A percentile compares a stretch with the other conserved stretches of the same genome.
Evolutionary conservation across 2,113 vertebrate species (phyloP).

Genomic region (Chaetodon trifascialis): DNA sequence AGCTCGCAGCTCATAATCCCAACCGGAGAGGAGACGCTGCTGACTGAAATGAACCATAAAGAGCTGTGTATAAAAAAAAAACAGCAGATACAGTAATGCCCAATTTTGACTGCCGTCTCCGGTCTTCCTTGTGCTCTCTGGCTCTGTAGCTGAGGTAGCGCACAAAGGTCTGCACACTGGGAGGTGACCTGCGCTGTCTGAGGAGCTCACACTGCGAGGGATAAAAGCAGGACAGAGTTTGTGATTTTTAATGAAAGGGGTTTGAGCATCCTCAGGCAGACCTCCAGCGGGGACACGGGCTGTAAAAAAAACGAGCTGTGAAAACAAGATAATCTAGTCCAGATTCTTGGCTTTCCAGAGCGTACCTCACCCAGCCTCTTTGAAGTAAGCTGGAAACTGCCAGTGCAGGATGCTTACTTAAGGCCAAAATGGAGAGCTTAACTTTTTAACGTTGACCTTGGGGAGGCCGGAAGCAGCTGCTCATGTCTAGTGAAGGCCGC

Average conservation of each 20-base stretch:
- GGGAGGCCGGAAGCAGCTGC: neutral
- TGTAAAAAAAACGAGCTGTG: slow-evolving; percentile 14
- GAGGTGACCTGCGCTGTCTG: neutral
- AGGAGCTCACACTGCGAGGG: slow-evolving; percentile 17
- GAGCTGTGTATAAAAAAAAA: neutral
- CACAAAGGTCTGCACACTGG: neutral
- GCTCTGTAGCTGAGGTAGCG: neutral
- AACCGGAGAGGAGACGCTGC: slow-evolving; percentile 5
- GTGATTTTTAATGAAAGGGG: slow-evolving; percentile 52
- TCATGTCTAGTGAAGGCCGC: neutral
- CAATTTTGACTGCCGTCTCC: neutral
- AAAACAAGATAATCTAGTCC: slow-evolving; percentile 55
- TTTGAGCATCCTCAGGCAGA: slow-evolving; percentile 43
- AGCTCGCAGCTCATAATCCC: slow-evolving; percentile 33
- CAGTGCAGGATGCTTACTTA: neutral
- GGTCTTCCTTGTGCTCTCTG: neutral
- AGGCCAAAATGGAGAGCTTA: slow-evolving; percentile 2
- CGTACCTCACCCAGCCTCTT: slow-evolving; percentile 36
- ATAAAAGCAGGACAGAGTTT: slow-evolving; percentile 13
- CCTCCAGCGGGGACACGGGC: slow-evolving; percentile 31
- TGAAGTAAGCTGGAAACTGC: slow-evolving; percentile 11
- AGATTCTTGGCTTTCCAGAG: slow-evolving; percentile 30
- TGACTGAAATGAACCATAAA: slow-evolving; percentile 2
- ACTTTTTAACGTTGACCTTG: slow-evolving; percentile 18
- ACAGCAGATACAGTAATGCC: neutral